Evolutionary conservation across 1,140 invertebrate species (phyloP), one percentile per base, ranked within the genome.

Genomic region (Aphaenogaster ashmeadi): DNA sequence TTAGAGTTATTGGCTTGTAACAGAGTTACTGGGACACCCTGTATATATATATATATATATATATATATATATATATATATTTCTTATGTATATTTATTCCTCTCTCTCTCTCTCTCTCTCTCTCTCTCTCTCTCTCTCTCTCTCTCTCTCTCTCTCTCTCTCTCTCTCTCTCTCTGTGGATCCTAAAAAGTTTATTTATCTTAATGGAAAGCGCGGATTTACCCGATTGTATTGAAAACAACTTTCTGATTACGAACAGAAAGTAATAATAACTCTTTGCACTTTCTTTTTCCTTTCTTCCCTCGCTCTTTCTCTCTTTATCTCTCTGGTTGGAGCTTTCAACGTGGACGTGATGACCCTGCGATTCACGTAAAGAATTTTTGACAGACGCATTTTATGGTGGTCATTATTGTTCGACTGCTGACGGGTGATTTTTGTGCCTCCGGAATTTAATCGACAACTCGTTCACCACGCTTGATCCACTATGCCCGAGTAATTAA

Each of bases 401-500:
- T 50, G 41, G 69, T 33, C 7, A 58, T 72, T 81, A 38, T 56
- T 18, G 11, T 72, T 72, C 27, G 38, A 83, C 18, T 9, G 41
- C 54, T 84, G 69, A 74, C 41, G 38, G 27, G 7, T 8, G 38
- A 60, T 74, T 84, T 62, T 75, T n/a, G 4, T 56, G n/a, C 18
- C 3, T 13, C 69, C 9, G 69, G 15, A 60, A 60, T 62, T 60
- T n/a, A 84, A 56, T 27, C 41, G 69, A 62, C 52, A 74, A 60
- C 33, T 36, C 54, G 6, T 27, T 5, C 38, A 50, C 21, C 36
- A 44, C 18, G 15, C 15, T 74, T 50, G 69, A 84, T 36, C 38
- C 38, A 60, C 56, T 75, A 50, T 11, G 54, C 3, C 33, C 41
- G 7, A 74, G 52, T 75, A 84, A 84, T 84, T 84, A 84, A 75